These are phyloP conservation scores for Myotis brandtii DNA, from an alignment of 2,113 vertebrate genomes.

Conservation along the genomic window DNA sequence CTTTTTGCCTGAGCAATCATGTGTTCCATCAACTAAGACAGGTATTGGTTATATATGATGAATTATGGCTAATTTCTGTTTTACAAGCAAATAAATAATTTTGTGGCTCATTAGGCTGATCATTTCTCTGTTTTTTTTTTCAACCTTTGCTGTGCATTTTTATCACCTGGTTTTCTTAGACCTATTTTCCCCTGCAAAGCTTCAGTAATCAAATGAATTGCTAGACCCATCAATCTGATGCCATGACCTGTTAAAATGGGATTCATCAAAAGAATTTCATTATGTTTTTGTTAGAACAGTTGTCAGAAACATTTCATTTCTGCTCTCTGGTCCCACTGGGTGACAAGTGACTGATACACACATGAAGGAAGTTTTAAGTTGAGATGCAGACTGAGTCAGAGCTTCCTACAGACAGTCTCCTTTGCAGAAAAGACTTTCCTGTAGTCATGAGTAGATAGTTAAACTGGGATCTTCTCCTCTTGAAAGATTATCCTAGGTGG, in stretches of 20 bases:
- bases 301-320: slow-evolving; percentile 72
- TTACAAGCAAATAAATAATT: slow-evolving; percentile 80
- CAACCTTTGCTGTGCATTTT: slow-evolving; percentile 71
- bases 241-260: slow-evolving; percentile 63
- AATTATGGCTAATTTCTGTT: slow-evolving; percentile 69
- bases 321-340: background rate
- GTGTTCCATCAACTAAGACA: slow-evolving; percentile 28
- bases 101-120: slow-evolving; percentile 77
- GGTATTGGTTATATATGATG: slow-evolving; percentile 58
- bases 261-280: slow-evolving; percentile 79
- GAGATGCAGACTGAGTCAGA: slow-evolving; percentile 30
- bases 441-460: background rate
- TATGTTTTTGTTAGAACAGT: slow-evolving; percentile 78
- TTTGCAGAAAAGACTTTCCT: slow-evolving; percentile 40
- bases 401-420: background rate
- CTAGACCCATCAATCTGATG: slow-evolving; percentile 64
- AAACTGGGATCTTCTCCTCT: slow-evolving; percentile 50
- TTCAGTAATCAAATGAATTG: slow-evolving; percentile 77
- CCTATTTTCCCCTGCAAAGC: slow-evolving; percentile 66
- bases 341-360: slow-evolving; percentile 51
- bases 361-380: slow-evolving; percentile 54
- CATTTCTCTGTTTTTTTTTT: slow-evolving; percentile 75
- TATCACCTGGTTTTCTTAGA: slow-evolving; percentile 65
- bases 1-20: background rate
- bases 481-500: slow-evolving; percentile 24